Evolutionary conservation across 2,797 vertebrate genomes (phyloP).

Genomic region (Labeo calbasu): DNA sequence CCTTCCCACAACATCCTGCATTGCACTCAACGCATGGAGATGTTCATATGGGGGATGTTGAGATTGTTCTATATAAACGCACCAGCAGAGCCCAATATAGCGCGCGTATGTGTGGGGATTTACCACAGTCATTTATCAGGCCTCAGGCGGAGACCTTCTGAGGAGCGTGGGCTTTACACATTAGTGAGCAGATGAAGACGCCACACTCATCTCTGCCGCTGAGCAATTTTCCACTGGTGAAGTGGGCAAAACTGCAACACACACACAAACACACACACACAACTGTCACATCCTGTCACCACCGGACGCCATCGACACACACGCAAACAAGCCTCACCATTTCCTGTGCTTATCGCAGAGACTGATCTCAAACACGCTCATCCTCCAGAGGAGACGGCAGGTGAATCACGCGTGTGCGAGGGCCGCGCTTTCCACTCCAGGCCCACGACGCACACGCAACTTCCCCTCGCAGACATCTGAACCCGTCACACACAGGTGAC

Average conservation of each 20-base stretch:
- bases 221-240: slow-evolving; percentile 63
- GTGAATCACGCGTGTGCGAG: slow-evolving; percentile 61
- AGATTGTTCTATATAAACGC: not conserved
- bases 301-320: slow-evolving; percentile 12
- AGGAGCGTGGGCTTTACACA: slow-evolving; percentile 21
- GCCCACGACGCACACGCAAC: not conserved
- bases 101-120: not conserved
- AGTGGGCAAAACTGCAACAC: slow-evolving; percentile 37
- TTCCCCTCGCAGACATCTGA: not conserved
- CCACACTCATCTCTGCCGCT: slow-evolving; percentile 19
- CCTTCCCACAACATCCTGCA: slow-evolving; percentile 4
- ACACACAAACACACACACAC: slow-evolving; percentile 20
- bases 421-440: not conserved
- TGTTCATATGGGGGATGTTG: not conserved
- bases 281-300: slow-evolving; percentile 46
- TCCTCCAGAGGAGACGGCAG: slow-evolving; percentile 57
- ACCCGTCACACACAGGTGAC: not conserved
- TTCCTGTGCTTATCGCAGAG: slow-evolving; percentile 43
- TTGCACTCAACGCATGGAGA: not conserved
- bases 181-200: not conserved
- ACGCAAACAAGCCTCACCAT: slow-evolving; percentile 33
- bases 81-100: not conserved
- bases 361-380: slow-evolving; percentile 31
- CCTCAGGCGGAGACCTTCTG: not conserved
- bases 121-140: not conserved